Percentiles rank a stretch among this genome's conserved stretches.
Conservation (phyloP, 2,888 invertebrate species). For the Amblyjoppa fuscipennis region DNA sequence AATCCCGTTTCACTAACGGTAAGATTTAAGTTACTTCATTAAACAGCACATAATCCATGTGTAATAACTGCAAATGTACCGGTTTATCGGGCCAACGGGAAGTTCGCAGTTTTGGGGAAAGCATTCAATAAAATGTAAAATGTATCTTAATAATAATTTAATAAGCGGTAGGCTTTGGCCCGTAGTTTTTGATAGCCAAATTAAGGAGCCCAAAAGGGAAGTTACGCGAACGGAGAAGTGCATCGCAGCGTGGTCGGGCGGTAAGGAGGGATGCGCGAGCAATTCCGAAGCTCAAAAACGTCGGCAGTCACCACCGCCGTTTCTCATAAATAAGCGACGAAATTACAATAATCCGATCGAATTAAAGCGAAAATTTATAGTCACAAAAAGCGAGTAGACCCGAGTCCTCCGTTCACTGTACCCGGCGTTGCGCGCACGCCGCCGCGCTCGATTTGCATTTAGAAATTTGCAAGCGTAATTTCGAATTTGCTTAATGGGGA, state of each 20-base stretch:
- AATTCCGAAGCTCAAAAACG: constrained; percentile 45
- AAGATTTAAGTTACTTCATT: constrained; percentile 45
- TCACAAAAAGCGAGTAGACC: constrained; percentile 74
- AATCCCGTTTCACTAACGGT: constrained; percentile 27
- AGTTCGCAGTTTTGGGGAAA: not conserved
- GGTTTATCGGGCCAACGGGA: constrained; percentile 40
- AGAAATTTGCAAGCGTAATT: constrained; percentile 83
- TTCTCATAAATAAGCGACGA: constrained; percentile 80
- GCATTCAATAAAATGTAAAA: constrained; percentile 54
- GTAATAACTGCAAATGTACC: constrained; percentile 70
- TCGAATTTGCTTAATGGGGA: constrained; percentile 77
- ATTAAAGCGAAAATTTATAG: constrained; percentile 84
- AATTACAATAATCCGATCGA: constrained; percentile 84
- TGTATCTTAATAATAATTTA: constrained; percentile 78
- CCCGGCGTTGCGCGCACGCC: constrained; percentile 44
- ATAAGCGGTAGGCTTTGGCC: constrained; percentile 76
- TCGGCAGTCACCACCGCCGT: constrained; percentile 43
- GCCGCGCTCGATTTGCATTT: constrained; percentile 79
- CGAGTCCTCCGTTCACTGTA: constrained; percentile 39
- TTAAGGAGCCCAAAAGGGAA: constrained; percentile 27
- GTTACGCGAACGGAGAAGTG: constrained; percentile 23
- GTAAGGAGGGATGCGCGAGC: constrained; percentile 23
- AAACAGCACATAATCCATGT: constrained; percentile 68
- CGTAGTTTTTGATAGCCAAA: constrained; percentile 72
- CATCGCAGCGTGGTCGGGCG: not conserved